Base-by-base conservation (phyloP, 2,797 vertebrate species). In the Adrianichthys oophorus region DNA sequence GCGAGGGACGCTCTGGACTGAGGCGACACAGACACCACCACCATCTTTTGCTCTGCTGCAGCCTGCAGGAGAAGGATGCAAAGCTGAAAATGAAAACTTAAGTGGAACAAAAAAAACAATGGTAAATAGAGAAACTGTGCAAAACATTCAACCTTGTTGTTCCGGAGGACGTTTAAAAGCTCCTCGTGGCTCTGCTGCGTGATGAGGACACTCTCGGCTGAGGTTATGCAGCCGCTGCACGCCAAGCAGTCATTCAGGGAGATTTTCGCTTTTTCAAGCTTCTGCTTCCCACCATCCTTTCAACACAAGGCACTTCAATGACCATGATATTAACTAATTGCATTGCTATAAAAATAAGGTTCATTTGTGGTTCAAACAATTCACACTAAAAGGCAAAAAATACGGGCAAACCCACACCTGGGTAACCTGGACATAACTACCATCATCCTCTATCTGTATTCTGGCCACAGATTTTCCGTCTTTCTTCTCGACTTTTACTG, bases 201-300 rank as follows among this genome's bases (percentile, higher is more conserved):
- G 75, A 99, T 93, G 10, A 99, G 86, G 23, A 99, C 89, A 0
- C 94, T 98, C 81, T 99, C 98, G 0, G 98, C 97, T 0, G 98
- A 98, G 0, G 98, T 99, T 69, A 99, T 92, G 37, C 98, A 99
- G 77, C 98, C 98, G 3, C 98, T 99, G 68, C 98, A 99, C 0
- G 98, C 98, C 78, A 99, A 82, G 53, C 98, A 99, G 85, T 99
- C 96, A 0, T 98, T 95, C 55, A 99, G 86, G 0, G 92, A 95
- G 74, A 99, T 96, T 74, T 93, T 96, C 21, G 98, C 96, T 64
- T 93, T 98, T 62, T 97, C 94, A 63, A 99, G 87, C 75, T 92
- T 98, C 50, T 90, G 89, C 10, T 85, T 91, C 26, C 62, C 89
- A 13, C 98, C 97, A 7, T 95, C 95, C 97, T 99, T 41, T 2